Evolutionary conservation across 2,113 vertebrate species (phyloP).

Genomic region (Microtus oregoni): DNA sequence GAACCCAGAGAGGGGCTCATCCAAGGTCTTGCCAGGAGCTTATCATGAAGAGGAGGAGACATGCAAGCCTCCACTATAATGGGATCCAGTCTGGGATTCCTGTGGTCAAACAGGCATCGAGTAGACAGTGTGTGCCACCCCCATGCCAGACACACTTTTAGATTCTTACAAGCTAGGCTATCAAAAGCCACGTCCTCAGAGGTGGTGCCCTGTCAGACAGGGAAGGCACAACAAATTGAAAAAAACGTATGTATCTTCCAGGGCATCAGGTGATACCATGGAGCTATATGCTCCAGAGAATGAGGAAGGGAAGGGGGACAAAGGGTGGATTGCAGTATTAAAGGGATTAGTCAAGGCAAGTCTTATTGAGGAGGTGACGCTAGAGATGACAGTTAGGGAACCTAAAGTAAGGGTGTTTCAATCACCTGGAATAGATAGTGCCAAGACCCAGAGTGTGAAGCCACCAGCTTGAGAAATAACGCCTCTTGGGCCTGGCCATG

Average conservation of each 20-base stretch:
- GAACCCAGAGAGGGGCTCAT: not conserved
- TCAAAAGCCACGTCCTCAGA: not conserved
- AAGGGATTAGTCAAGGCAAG: not conserved
- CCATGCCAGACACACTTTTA: not conserved
- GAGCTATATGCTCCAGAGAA: not conserved
- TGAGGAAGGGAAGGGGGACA: not conserved
- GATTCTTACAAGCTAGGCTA: not conserved
- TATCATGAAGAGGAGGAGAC: fast-evolving
- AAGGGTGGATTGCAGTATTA: not conserved
- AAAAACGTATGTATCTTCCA: fast-evolving
- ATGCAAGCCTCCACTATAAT: not conserved
- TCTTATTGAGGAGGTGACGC: not conserved
- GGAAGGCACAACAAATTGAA: not conserved
- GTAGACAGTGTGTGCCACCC: not conserved
- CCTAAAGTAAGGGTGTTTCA: not conserved
- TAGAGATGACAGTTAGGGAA: not conserved
- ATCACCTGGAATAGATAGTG: not conserved
- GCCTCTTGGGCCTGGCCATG: no score
- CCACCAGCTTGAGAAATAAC: not conserved
- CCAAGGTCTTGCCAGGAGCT: not conserved
- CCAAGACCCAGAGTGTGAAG: not conserved
- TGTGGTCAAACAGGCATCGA: not conserved
- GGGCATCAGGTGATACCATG: not conserved
- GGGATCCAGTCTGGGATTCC: not conserved
- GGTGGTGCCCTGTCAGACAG: not conserved